Evolutionary conservation across 2,797 vertebrate genomes (phyloP), one percentile per base, ranked within the genome.

Genomic region (Argentina silus): DNA sequence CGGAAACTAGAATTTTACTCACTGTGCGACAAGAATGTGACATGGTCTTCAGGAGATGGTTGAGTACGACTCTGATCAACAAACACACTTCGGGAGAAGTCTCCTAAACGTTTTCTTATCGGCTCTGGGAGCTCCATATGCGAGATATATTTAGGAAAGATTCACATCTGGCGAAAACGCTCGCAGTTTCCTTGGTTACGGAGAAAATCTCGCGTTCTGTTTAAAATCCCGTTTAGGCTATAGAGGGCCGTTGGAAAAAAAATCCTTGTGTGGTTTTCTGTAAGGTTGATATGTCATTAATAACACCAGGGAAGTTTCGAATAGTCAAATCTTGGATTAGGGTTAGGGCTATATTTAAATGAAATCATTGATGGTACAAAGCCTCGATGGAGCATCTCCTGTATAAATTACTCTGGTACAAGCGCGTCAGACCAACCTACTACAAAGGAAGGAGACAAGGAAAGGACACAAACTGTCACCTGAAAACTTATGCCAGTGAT

Each of bases 71-170:
- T 86, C 67, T 86, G 91, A 61, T 93, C 91, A 9, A 92, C 90
- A 27, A 95, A 91, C 3, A 94, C 87, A 21, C 78, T 93, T 9
- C 93, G 90, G 55, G 93, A 94, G 63, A 95, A 93, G 21, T 93
- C 83, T 1, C 93, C 93, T 17, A 94, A 68, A 19, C 87, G 91
- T 84, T 67, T 91, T 47, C 93, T 85, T 43, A 95, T 67, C 0
- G 89, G 83, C 23, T 86, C 85, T 1, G 93, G 91, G 2, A 94
- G 81, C 3, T 93, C 93, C 94, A 95, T 95, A 1, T 9, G 47
- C 65, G 4, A 50, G 36, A n/a, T 9, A 48, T 5, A 15, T 50
- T 50, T 50, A 12, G 9, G 17, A 42, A 51, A 55, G 36, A n/a
- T 4, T 43, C 23, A 68, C 23, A 15, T 11, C 27, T 8, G 21